A percentile compares a stretch with the other conserved stretches of the same genome.
Evolutionary conservation across 2,888 invertebrate species (phyloP).

Genomic region (Synanthedon vespiformis): DNA sequence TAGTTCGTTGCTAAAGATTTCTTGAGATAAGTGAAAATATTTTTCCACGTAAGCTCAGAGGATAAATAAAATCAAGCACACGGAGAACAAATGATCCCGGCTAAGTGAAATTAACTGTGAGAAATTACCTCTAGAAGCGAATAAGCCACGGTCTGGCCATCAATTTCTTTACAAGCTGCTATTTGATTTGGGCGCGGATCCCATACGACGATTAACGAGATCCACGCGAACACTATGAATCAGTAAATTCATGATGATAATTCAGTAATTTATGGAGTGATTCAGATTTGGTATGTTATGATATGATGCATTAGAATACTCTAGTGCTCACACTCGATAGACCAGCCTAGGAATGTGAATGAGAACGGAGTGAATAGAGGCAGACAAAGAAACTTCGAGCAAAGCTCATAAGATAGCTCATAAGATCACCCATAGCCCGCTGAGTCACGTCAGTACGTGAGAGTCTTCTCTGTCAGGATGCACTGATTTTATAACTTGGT

Average conservation of each 20-base stretch:
- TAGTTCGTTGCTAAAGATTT: too few species aligned
- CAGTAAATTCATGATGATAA: too few species aligned
- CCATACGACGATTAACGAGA: background rate
- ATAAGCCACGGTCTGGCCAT: slow-evolving; percentile 28
- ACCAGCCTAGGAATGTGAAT: background rate
- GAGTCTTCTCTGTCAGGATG: too few species aligned
- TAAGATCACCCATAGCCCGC: too few species aligned
- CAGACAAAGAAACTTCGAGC: too few species aligned
- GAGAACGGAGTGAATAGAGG: background rate
- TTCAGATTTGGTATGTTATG: too few species aligned
- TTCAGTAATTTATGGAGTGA: too few species aligned
- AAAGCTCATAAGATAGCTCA: too few species aligned
- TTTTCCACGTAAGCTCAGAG: slow-evolving; percentile 3
- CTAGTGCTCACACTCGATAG: background rate
- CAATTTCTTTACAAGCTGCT: slow-evolving; percentile 26
- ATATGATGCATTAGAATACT: slow-evolving; percentile 4
- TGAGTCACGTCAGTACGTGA: too few species aligned
- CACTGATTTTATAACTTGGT: too few species aligned
- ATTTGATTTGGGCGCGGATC: slow-evolving; percentile 13
- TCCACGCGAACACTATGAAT: slow-evolving; percentile 4
- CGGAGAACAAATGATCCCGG: slow-evolving; percentile 30
- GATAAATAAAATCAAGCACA: slow-evolving; percentile 26
- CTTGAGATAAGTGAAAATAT: background rate
- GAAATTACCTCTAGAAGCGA: slow-evolving; percentile 28
- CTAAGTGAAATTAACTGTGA: slow-evolving; percentile 48